Evolutionary conservation across 1,140 invertebrate genomes (phyloP).

Genomic region (Laupala kohalensis): DNA sequence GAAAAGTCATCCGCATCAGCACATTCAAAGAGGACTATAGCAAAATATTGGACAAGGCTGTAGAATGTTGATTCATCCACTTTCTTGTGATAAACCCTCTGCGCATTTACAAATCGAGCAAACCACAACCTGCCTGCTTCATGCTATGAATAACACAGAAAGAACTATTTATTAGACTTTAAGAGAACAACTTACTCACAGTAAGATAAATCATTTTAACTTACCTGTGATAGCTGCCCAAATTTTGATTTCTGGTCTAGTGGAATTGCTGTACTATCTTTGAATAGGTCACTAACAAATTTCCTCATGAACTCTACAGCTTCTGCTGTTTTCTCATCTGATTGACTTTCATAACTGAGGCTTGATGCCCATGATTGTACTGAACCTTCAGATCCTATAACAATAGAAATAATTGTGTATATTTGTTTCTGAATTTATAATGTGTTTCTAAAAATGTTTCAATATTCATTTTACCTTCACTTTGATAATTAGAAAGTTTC

Average conservation of each 20-base stretch:
- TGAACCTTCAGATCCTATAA: conserved; percentile 48
- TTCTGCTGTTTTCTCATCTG: conserved; percentile 43
- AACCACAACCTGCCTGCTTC: conserved; percentile 51
- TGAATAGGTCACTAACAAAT: conserved; percentile 56
- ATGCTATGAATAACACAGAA: conserved; percentile 26
- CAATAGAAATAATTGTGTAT: not conserved
- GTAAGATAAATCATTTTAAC: not conserved
- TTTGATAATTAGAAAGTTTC: too few species aligned
- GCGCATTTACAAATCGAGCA: conserved; percentile 58
- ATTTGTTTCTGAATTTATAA: not conserved
- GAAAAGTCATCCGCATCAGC: conserved; percentile 61
- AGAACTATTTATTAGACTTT: not conserved
- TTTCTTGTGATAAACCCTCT: conserved; percentile 48
- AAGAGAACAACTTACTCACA: not conserved
- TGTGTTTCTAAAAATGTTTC: not conserved
- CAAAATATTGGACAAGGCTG: conserved; percentile 62
- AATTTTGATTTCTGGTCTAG: conserved; percentile 53
- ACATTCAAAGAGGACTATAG: conserved; percentile 63
- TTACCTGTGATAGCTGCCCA: conserved; percentile 43
- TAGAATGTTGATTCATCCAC: conserved; percentile 63
- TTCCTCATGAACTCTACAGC: conserved; percentile 55
- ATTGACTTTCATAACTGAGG: conserved; percentile 53
- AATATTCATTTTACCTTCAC: too few species aligned
- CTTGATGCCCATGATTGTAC: conserved; percentile 60
- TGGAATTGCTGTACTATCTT: conserved; percentile 35